Evolutionary conservation across 2,113 vertebrate species (phyloP), one percentile per base, ranked within the genome.

Genomic region (Sprattus sprattus): DNA sequence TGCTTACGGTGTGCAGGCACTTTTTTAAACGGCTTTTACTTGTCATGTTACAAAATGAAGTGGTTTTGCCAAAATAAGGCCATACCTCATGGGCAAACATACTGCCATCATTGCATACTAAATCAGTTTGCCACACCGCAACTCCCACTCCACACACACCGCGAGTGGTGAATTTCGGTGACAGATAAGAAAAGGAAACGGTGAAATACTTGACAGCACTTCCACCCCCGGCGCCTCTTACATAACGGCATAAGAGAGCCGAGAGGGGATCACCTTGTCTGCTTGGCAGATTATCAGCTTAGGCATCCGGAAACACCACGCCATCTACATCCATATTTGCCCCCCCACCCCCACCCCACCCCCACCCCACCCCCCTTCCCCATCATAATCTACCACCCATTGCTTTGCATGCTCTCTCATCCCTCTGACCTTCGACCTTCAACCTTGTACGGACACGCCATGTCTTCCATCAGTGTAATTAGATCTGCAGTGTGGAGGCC

Each of bases 201-300:
- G 52, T 16, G 52, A 54, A 54, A 54, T 54, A 54, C 52, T 54
- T 54, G 16, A 54, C 13, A 18, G 52, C 16, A 16, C 52, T 2
- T 15, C 52, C 16, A 15, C 50, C 50, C 50, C 52, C 52, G 16
- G 16, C 16, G 67, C 52, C 54, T 84, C 80, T 90, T 90, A 88
- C 60, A 49, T 86, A 88, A 89, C 78, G n/a, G 57, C 84, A 64
- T 87, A 64, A 87, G 57, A n/a, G 52, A 81, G 78, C 80, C 16
- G 52, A 50, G 47, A 80, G 88, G 75, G 87, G 85, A 89, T 90
- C 87, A 89, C 88, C 88, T 92, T 90, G 89, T 90, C 87, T 92
- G 87, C 81, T 82, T 78, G 47, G 84, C 89, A 91, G 92, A 92
- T 92, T 91, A 92, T 87, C 88, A 89, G 89, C 84, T 93, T 92